Conservation (phyloP, 2,113 vertebrate species). For the Paramisgurnus dabryanus region DNA sequence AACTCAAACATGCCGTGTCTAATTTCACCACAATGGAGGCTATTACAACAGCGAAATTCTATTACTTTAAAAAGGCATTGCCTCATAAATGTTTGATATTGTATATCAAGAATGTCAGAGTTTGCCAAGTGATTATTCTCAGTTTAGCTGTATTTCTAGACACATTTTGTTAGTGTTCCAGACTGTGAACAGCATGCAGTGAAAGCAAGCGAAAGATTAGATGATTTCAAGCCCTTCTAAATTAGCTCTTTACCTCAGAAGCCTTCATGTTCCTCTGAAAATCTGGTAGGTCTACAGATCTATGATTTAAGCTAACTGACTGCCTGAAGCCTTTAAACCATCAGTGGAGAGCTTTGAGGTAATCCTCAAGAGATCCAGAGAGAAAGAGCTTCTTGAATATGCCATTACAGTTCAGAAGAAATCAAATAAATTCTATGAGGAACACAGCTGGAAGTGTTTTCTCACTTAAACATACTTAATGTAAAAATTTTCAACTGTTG, state of each 20-base stretch:
- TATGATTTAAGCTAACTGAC: constrained; percentile 44
- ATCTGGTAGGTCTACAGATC: constrained; percentile 27
- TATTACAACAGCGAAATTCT: neutral
- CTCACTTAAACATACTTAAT: constrained; percentile 21
- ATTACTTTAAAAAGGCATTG: neutral
- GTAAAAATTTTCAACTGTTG: constrained; percentile 17
- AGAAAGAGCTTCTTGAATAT: neutral
- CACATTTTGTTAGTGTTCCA: neutral
- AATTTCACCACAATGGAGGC: neutral
- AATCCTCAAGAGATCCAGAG: constrained; percentile 53
- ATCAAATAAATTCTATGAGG: constrained; percentile 23
- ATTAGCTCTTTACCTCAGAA: constrained; percentile 20
- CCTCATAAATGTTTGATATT: constrained; percentile 16
- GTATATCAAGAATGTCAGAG: neutral
- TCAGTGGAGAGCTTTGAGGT: constrained; percentile 51
- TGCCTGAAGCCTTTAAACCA: constrained; percentile 48
- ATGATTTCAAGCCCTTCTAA: neutral
- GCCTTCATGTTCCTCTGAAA: constrained; percentile 35
- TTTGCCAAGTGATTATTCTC: neutral
- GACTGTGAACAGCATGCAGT: constrained; percentile 8
- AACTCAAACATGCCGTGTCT: neutral
- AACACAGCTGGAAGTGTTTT: constrained; percentile 25
- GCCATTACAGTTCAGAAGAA: constrained; percentile 30
- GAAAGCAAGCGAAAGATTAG: neutral
- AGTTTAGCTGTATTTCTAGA: neutral